Evolutionary conservation across 1,140 invertebrate species (phyloP), one percentile per base, ranked within the genome.

Genomic region (Nasonia vitripennis): DNA sequence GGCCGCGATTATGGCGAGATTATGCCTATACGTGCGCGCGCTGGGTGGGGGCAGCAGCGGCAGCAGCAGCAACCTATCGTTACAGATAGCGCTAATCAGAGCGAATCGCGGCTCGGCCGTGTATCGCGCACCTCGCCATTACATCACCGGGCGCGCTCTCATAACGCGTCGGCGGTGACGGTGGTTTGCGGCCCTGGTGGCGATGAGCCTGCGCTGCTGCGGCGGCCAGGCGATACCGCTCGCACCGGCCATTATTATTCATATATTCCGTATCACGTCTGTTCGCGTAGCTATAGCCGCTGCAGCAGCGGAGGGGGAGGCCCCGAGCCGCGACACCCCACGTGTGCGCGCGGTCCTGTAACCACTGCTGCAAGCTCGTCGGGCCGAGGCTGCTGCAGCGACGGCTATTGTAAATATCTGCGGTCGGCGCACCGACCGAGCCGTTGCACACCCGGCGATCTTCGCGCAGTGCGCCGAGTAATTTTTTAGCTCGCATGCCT

Each of bases 261-360:
- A 93, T 93, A 93, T 93, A 93, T 93, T 93, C 92, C 89, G 88
- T 90, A 91, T 92, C 92, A 92, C 89, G 92, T 92, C 90, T 92
- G 91, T 90, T 91, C 90, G 89, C 89, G 88, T 88, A 89, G 89
- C 87, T 71, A 37, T 37, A 37, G 34, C 34, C 79, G 74, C 55
- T 20, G 51, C 17, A 51, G 48, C 14, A 6, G 62, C 12, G 12
- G 48, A n/a, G 48, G 45, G 23, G 23, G 55, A n/a, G 68, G 73
- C 23, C 41, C 41, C 70, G 78, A 79, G 87, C 79, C 71, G 71
- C 81, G 70, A 77, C 74, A 75, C 81, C 74, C 73, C 41, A 48
- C 37, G n/a, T 1, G 20, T 48, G 11, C 14, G 34, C 37, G 41
- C 37, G 48, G 14, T 23, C 45, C 75, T 31, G 45, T 37, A 74